phyloP scores from a whole-genome alignment of 2,888 invertebrate genomes.

The Uloborus plumipes region DNA sequence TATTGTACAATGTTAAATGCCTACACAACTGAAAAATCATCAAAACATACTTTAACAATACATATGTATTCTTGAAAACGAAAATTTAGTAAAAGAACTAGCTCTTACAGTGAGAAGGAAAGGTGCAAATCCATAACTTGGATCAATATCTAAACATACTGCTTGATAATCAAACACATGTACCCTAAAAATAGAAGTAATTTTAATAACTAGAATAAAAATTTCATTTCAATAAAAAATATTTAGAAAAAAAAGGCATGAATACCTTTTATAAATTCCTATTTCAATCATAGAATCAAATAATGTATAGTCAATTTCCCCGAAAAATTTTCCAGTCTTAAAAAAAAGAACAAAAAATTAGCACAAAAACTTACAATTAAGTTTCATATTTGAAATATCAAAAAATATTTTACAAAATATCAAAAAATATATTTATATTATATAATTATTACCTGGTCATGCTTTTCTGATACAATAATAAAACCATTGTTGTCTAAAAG shows the following conservation, averaged over 20 bases:
- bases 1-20: too few species aligned
- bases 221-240: not conserved
- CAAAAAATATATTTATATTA: too few species aligned
- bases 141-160: constrained; percentile 79
- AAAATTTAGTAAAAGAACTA: not conserved
- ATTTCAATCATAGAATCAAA: constrained; percentile 92
- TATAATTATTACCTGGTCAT: constrained; percentile 79
- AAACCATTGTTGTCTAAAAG: constrained; percentile 95
- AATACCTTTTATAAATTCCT: constrained; percentile 81
- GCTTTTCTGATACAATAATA: constrained; percentile 89
- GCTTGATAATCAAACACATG: constrained; percentile 91
- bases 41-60: too few species aligned
- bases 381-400: not conserved
- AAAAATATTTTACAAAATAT: constrained; percentile 34
- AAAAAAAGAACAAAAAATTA: constrained; percentile 13
- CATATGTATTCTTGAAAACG: too few species aligned
- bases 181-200: constrained; percentile 75
- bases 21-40: too few species aligned
- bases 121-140: constrained; percentile 62
- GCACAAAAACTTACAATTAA: not conserved
- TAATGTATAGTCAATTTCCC: constrained; percentile 92
- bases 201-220: not conserved
- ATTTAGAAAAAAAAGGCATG: not conserved
- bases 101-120: constrained; percentile 65
- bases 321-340: constrained; percentile 85